phyloP scores from a whole-genome alignment of 2,888 invertebrate genomes.

The Drosophila nr. fundita region DNA sequence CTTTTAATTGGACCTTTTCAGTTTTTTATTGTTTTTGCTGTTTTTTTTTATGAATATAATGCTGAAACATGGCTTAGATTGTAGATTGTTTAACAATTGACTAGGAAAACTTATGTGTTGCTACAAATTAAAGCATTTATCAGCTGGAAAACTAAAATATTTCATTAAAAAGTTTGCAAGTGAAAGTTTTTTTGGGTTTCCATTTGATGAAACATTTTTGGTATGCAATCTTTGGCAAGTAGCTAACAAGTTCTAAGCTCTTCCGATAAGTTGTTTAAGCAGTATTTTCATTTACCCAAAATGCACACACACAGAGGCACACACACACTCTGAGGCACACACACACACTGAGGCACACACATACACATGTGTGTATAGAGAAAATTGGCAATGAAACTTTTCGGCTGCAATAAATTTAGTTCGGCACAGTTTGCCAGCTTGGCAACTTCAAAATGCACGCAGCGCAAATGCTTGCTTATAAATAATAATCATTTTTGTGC shows the following conservation, averaged over 20 bases:
- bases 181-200: constrained; percentile 10
- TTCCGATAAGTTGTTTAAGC: constrained; percentile 58
- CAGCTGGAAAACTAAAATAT: constrained; percentile 4
- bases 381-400: constrained; percentile 77
- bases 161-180: constrained; percentile 38
- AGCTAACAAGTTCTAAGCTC: constrained; percentile 67
- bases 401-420: constrained; percentile 68
- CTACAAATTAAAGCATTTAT: constrained; percentile 14
- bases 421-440: constrained; percentile 70
- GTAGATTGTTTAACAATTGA: not conserved
- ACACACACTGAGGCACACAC: not conserved
- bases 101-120: not conserved
- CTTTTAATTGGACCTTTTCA: constrained; percentile 22
- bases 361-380: not conserved
- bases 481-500: constrained; percentile 73
- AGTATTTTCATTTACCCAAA: constrained; percentile 16
- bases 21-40: not conserved
- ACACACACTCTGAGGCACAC: not conserved
- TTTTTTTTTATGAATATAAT: not conserved
- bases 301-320: not conserved
- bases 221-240: constrained; percentile 50
- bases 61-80: not conserved
- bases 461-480: constrained; percentile 49
- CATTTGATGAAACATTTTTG: constrained; percentile 29
- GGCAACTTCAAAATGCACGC: constrained; percentile 32